These are phyloP conservation scores for Hemichromis elongatus DNA, from an alignment of 2,113 vertebrate species.

Conservation along the genomic window DNA sequence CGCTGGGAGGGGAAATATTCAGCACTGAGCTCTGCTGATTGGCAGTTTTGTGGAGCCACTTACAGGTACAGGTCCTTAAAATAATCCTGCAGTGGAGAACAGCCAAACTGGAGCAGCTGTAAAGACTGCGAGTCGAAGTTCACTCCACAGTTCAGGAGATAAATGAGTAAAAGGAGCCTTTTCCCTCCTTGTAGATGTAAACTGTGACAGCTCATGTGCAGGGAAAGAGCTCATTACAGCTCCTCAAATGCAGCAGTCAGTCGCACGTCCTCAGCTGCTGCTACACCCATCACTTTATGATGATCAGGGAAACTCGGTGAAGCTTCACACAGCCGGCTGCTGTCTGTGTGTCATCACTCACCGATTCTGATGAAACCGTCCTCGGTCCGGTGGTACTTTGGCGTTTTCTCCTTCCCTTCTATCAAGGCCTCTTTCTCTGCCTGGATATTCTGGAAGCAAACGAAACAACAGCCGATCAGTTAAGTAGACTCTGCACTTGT, in stretches of 20 bases:
- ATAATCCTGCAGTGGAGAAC: background rate
- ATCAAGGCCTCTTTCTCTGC: constrained; percentile 91
- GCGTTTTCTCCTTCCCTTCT: constrained; percentile 79
- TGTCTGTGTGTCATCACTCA: constrained; percentile 30
- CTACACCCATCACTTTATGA: background rate
- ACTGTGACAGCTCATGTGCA: background rate
- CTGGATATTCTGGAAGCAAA: constrained; percentile 82
- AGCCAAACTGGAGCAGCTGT: background rate
- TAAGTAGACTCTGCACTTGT: background rate
- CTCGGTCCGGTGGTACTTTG: constrained; percentile 84
- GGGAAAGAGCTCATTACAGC: background rate
- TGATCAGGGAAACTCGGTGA: background rate
- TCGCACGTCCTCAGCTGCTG: background rate
- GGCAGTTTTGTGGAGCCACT: background rate
- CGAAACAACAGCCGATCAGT: background rate
- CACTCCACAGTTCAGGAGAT: background rate
- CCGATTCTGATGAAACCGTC: constrained; percentile 95
- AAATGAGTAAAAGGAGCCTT: background rate
- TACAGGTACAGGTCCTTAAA: background rate
- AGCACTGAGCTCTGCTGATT: background rate
- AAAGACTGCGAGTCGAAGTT: background rate
- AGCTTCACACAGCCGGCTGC: background rate
- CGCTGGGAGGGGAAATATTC: background rate
- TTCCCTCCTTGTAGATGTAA: background rate
- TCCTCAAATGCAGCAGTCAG: background rate